phyloP scores from a whole-genome alignment of 2,797 vertebrate species.

The Spea hammondii region DNA sequence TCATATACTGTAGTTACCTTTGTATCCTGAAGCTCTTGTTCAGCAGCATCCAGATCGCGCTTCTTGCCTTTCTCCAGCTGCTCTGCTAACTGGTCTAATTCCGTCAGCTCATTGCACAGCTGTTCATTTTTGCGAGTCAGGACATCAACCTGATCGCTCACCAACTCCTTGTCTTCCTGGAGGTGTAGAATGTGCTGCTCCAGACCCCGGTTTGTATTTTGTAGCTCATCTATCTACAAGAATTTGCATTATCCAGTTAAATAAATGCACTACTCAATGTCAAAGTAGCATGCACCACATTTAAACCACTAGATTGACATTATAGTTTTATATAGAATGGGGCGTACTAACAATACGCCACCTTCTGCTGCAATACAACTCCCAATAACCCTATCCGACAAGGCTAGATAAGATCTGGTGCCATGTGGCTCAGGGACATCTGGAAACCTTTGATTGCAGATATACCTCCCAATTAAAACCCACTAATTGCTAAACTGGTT shows the following conservation, averaged over 20 bases:
- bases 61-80: conserved; percentile 64
- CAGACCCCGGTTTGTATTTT: conserved; percentile 63
- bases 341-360: too few relatives aligned
- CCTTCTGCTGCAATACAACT: too few relatives aligned
- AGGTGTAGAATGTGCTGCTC: conserved; percentile 64
- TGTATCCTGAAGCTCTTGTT: conserved; percentile 64
- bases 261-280: too few relatives aligned
- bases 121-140: conserved; percentile 64
- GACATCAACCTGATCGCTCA: conserved; percentile 61
- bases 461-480: too few relatives aligned
- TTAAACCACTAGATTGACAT: too few relatives aligned
- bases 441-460: too few relatives aligned
- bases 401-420: too few relatives aligned
- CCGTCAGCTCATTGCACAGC: conserved; percentile 64
- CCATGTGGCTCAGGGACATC: too few relatives aligned
- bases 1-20: conserved; percentile 58
- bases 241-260: not conserved
- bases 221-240: conserved; percentile 65
- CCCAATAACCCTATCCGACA: too few relatives aligned
- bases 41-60: conserved; percentile 58
- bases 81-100: conserved; percentile 63
- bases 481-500: too few relatives aligned
- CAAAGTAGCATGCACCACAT: too few relatives aligned
- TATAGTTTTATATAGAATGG: too few relatives aligned
- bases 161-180: conserved; percentile 60